Conservation (phyloP, 2,113 vertebrate species). For the Tragelaphus buxtoni region DNA sequence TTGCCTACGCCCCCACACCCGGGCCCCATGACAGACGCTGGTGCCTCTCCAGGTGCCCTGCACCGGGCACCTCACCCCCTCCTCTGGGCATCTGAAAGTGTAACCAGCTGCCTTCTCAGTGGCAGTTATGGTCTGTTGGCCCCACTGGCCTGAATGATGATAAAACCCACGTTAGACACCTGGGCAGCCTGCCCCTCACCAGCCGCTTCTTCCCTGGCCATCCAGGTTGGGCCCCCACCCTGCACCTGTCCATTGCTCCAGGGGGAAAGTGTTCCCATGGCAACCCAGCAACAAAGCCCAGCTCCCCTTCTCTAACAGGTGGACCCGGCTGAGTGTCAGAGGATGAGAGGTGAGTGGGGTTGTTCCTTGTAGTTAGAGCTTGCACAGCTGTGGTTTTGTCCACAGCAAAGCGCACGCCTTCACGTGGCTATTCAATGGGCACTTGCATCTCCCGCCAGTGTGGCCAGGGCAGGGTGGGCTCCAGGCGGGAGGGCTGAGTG, state of each 20-base stretch:
- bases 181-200: too few relatives aligned
- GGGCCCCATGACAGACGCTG: neutral
- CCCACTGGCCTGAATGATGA: neutral
- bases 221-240: neutral
- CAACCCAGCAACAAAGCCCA: neutral
- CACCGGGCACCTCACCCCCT: rapidly evolving
- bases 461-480: neutral
- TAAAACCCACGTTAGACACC: neutral
- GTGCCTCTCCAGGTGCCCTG: neutral
- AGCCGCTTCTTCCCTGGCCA: neutral
- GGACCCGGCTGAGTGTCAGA: neutral
- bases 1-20: rapidly evolving
- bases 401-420: neutral
- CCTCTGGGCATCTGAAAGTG: neutral
- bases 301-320: slow-evolving; percentile 7
- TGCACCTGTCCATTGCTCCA: neutral
- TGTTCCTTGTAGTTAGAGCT: neutral
- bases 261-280: neutral
- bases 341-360: neutral
- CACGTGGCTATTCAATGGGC: too few relatives aligned
- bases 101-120: neutral
- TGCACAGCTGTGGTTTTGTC: neutral
- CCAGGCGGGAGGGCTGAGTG: neutral
- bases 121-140: too few relatives aligned
- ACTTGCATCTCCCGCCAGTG: neutral